Evolutionary conservation across 2,113 vertebrate genomes (phyloP), one percentile per base, ranked within the genome.

Genomic region (Solea senegalensis): DNA sequence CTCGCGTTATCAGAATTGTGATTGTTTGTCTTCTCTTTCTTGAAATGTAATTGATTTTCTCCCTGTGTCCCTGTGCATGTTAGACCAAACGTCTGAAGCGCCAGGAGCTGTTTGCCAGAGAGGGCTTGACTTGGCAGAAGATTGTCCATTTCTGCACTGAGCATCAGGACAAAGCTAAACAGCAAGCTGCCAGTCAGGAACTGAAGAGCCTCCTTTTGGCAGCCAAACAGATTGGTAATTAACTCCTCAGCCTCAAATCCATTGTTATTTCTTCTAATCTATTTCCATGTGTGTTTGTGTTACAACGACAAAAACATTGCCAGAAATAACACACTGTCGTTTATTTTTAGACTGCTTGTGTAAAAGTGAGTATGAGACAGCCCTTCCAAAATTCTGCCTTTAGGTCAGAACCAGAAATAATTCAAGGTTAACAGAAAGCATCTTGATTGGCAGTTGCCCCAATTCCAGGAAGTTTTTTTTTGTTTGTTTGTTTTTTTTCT

Each of bases 141-240:
- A 95, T 99, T 84, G 80, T 92, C 80, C 93, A 91, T 80, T 97
- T 98, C 90, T 93, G 97, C 88, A 93, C 91, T 45, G 94, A 96
- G 74, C 93, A 94, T 79, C 86, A 95, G 79, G 94, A 95, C 79
- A 96, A 95, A 89, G 94, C 82, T 80, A 86, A 94, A 67, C 94
- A 94, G 65, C 94, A 94, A 74, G 84, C 78, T 73, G 89, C 94
- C 78, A 94, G 91, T 79, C 91, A 93, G 79, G 95, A 98, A 76
- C 92, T 99, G 90, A 97, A 92, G 92, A 93, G 86, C 78, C 86
- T 98, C 87, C 92, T 98, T 56, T 93, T 94, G 77, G 95, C 96
- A 88, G 96, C 97, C 86, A 97, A 94, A 88, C 95, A 97, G 86
- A 97, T 99, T 74, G 97, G 97, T 99, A 95, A 80, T 61, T 45